phyloP scores from a whole-genome alignment of 2,113 vertebrate genomes.

The Mastomys natalensis region DNA sequence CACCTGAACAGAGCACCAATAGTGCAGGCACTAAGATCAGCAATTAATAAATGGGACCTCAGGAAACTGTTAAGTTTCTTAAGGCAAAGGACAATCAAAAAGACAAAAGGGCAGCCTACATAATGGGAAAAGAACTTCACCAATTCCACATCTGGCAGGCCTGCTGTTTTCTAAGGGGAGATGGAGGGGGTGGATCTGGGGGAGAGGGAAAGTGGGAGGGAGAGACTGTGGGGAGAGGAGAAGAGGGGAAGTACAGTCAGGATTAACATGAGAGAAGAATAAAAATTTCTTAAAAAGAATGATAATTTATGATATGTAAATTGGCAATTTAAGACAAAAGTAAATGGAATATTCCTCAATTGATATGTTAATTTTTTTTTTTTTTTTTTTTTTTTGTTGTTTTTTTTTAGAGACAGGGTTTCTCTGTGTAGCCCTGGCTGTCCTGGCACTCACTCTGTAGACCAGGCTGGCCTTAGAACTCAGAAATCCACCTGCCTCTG shows the following conservation, averaged over 20 bases:
- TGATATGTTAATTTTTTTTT: background rate
- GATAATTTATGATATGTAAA: background rate
- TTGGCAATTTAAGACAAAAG: background rate
- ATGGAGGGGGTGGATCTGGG: background rate
- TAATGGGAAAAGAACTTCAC: background rate
- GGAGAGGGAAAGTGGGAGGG: background rate
- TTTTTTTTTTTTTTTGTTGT: too few relatives aligned
- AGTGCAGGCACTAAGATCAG: background rate
- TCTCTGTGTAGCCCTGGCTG: too few relatives aligned
- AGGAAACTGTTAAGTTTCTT: background rate
- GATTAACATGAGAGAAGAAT: background rate
- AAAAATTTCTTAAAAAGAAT: slow-evolving; percentile 49
- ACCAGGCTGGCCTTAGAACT: too few relatives aligned
- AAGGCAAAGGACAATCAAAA: background rate
- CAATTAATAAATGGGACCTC: background rate
- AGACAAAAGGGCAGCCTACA: too few relatives aligned
- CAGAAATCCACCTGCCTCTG: too few relatives aligned
- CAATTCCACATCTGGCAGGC: background rate
- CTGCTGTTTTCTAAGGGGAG: background rate
- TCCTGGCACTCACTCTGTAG: too few relatives aligned
- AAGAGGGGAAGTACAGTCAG: background rate
- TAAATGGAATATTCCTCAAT: background rate
- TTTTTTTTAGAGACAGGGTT: too few relatives aligned
- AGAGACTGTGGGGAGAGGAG: background rate
- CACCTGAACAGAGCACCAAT: background rate